A percentile compares a stretch with the other conserved stretches of the same genome.
These are phyloP conservation scores for Brachyhypopomus gauderio DNA, from an alignment of 2,113 vertebrate genomes.

Conservation along the genomic window DNA sequence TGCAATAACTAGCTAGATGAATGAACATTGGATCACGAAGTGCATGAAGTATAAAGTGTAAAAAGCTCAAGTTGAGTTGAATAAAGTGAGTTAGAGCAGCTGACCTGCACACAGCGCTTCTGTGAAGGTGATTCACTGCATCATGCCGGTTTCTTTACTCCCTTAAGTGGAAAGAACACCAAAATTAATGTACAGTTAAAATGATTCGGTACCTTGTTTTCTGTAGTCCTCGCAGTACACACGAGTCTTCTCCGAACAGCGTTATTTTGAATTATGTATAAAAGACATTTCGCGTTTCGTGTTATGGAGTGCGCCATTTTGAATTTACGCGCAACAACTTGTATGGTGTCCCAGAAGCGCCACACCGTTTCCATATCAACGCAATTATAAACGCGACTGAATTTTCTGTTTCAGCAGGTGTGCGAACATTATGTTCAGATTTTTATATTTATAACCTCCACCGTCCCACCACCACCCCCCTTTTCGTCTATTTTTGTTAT, in stretches of 20 bases:
- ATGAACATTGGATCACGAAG: no score
- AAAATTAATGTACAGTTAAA: neutral
- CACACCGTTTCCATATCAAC: neutral
- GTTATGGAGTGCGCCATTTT: conserved; percentile 73
- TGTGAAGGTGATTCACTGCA: neutral
- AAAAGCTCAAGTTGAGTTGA: no score
- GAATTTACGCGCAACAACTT: conserved; percentile 17
- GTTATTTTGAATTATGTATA: conserved; percentile 52
- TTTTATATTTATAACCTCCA: no score
- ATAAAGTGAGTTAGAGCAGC: no score
- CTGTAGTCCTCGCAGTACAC: conserved; percentile 1
- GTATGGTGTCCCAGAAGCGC: conserved; percentile 61
- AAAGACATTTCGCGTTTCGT: conserved; percentile 48
- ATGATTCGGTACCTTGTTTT: conserved; percentile 54
- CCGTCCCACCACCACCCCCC: no score
- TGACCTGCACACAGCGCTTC: no score
- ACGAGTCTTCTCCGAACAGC: conserved; percentile 27
- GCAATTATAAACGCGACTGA: neutral
- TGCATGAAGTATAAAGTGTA: no score
- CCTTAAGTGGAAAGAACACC: neutral
- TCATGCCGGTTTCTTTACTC: neutral
- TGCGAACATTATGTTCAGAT: neutral
- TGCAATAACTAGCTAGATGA: no score
- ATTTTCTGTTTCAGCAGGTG: neutral
- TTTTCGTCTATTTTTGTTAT: no score